phyloP scores from a whole-genome alignment of 2,888 invertebrate genomes.

The Itoplectis maculator region DNA sequence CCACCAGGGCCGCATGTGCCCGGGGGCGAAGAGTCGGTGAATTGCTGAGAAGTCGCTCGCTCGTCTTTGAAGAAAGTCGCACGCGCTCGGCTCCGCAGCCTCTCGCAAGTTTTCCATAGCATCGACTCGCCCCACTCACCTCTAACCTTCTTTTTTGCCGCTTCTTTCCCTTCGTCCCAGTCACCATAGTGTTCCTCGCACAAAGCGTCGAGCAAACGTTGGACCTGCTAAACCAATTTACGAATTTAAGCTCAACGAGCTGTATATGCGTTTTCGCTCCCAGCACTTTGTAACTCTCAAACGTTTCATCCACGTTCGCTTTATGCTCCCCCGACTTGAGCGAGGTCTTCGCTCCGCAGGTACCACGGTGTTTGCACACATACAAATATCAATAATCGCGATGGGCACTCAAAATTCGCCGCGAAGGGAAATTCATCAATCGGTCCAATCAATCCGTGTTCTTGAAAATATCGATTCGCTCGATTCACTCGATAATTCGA shows the following conservation, averaged over 20 bases:
- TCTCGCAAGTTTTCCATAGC: constrained; percentile 14
- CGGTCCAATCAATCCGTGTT: no score
- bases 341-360: not conserved
- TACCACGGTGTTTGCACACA: not conserved
- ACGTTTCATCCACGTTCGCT: not conserved
- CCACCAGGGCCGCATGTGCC: not conserved
- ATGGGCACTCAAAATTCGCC: not conserved
- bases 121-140: not conserved
- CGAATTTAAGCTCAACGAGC: constrained; percentile 40
- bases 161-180: not conserved
- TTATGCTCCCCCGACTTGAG: not conserved
- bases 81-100: constrained; percentile 44
- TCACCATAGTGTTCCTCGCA: constrained; percentile 36
- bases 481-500: no score
- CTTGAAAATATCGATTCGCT: no score
- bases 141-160: not conserved
- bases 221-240: constrained; percentile 30
- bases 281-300: constrained; percentile 14
- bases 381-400: not conserved
- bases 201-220: constrained; percentile 38
- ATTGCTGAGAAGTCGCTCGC: constrained; percentile 22
- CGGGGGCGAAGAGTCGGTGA: constrained; percentile 33
- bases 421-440: not conserved
- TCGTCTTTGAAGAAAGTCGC: constrained; percentile 41
- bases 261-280: not conserved